Evolutionary conservation across 2,888 invertebrate genomes (phyloP), one percentile per base, ranked within the genome.

Genomic region (Parnassius mnemosyne): DNA sequence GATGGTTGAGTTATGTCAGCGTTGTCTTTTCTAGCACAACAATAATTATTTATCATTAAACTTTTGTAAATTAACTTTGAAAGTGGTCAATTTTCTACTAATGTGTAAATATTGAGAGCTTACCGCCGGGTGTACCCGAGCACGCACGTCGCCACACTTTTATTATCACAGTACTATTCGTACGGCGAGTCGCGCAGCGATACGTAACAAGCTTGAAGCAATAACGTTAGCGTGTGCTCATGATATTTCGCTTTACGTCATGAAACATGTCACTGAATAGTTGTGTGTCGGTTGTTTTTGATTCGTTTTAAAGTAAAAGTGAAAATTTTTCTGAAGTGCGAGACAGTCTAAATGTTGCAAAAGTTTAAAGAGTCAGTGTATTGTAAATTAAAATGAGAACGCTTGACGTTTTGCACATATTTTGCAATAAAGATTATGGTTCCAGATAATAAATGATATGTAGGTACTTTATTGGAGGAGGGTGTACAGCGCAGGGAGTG

Each of bases 61-160:
- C 79, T 82, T 89, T 89, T 90, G 85, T 89, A 88, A 83, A 85
- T 84, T 85, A 85, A 83, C 83, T 85, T 85, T 87, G 85, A 83
- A 88, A 86, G 85, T 87, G 87, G 88, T 89, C 86, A 89, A 89
- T 91, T 90, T 89, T 89, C 85, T 90, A 90, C 85, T 87, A 86
- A 82, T 87, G 81, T 90, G 89, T 89, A 90, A 85, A 90, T 91
- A 89, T 81, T 83, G 87, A 87, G 88, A 87, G 91, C 91, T 91
- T 90, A 86, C 80, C 81, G 89, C 87, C 13, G 49, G 49, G 49
- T 49, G 9, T n/a, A 16, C 13, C 13, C 49, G 86, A 87, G 88
- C 77, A 76, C 79, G 89, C 90, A 88, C 87, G 79, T 84, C 80
- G 86, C 88, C 83, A 84, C 85, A 87, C 81, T 78, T 81, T 76